A percentile compares a stretch with the other conserved stretches of the same genome.
Evolutionary conservation across 2,888 invertebrate genomes (phyloP).

Genomic region (Heliconius sara): DNA sequence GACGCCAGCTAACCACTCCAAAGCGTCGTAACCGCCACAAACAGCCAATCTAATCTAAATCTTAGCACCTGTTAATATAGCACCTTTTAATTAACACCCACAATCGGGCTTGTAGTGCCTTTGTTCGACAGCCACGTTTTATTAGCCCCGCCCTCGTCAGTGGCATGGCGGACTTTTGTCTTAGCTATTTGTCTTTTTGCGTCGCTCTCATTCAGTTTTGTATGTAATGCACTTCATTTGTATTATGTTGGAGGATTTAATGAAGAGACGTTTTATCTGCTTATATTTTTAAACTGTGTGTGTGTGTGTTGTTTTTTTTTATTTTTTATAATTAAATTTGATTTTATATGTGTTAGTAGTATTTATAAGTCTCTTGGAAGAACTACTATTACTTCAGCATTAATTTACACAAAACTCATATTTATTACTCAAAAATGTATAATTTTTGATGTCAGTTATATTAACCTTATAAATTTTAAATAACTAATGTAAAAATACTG

Average conservation of each 20-base stretch:
- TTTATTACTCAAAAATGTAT: too few relatives aligned
- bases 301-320: background rate
- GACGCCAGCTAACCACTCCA: constrained; percentile 50
- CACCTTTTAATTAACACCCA: constrained; percentile 55
- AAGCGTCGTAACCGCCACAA: constrained; percentile 60
- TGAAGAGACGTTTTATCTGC: constrained; percentile 28
- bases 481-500: too few relatives aligned
- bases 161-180: constrained; percentile 76
- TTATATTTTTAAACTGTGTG: constrained; percentile 13
- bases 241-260: constrained; percentile 36
- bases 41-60: constrained; percentile 60
- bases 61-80: constrained; percentile 58
- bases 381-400: background rate
- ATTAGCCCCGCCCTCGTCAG: constrained; percentile 79
- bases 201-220: constrained; percentile 54
- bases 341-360: background rate
- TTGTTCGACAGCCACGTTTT: constrained; percentile 55
- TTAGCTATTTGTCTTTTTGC: constrained; percentile 71
- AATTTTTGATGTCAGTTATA: too few relatives aligned
- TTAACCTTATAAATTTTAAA: too few relatives aligned
- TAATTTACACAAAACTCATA: background rate
- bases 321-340: background rate
- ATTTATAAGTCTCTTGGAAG: background rate
- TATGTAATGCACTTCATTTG: constrained; percentile 36
- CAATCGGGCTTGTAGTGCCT: constrained; percentile 51